These are phyloP conservation scores for Plebejus melissa DNA, from an alignment of 2,888 invertebrate species.

Conservation along the genomic window DNA sequence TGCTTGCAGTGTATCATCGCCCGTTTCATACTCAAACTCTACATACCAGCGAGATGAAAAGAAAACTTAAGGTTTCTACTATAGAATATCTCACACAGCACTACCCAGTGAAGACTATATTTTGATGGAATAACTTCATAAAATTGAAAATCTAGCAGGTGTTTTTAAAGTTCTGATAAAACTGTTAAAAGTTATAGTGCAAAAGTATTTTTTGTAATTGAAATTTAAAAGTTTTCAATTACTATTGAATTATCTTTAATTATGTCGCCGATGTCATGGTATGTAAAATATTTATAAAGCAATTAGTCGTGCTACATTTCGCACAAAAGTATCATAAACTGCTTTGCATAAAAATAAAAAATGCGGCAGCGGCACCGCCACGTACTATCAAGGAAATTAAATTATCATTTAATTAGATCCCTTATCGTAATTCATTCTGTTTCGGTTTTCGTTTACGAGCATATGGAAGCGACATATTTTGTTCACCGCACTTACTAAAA, in stretches of 20 bases:
- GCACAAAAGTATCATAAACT: background rate
- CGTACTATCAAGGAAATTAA: slow-evolving; percentile 4
- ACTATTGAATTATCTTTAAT: background rate
- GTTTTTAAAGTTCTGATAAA: background rate
- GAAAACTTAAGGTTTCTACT: background rate
- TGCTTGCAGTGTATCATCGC: background rate
- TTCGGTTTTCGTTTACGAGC: slow-evolving; percentile 19
- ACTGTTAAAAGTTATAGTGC: background rate
- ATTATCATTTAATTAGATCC: slow-evolving; percentile 17
- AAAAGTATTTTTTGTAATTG: background rate
- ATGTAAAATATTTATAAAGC: background rate
- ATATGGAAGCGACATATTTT: slow-evolving; percentile 21
- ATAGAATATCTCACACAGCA: background rate
- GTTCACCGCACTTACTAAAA: slow-evolving; percentile 24
- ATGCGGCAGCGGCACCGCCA: background rate
- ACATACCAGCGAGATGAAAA: background rate
- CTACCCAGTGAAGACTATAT: background rate
- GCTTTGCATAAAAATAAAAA: background rate
- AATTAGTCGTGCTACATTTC: background rate
- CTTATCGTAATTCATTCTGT: slow-evolving; percentile 18
- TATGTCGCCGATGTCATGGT: background rate
- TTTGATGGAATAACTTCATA: background rate
- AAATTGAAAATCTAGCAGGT: background rate
- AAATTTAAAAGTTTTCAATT: background rate
- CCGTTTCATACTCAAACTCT: background rate